A percentile compares a stretch with the other conserved stretches of the same genome.
Evolutionary conservation across 1,140 invertebrate species (phyloP).

Genomic region (Eriosoma lanigerum): DNA sequence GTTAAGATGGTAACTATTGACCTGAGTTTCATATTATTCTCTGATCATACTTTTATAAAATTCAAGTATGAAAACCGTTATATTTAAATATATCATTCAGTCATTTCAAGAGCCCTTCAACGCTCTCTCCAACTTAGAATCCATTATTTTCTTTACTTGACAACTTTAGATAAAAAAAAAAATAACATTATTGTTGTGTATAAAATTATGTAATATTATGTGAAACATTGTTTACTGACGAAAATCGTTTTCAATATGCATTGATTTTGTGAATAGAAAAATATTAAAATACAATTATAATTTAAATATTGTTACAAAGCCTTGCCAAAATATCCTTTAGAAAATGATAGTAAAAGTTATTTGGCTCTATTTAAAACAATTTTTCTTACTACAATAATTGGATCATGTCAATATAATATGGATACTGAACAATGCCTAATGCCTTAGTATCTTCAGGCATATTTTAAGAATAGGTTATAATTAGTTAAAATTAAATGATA

Average conservation of each 20-base stretch:
- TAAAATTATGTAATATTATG: neutral
- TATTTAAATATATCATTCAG: constrained; percentile 21
- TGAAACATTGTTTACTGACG: neutral
- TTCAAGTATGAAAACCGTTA: neutral
- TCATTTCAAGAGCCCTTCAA: neutral
- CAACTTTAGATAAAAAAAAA: neutral
- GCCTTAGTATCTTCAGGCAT: no score
- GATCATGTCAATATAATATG: no score
- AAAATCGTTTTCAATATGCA: neutral
- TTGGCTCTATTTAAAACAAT: neutral
- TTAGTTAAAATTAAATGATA: no score
- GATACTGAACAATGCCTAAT: no score
- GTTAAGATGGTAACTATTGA: neutral
- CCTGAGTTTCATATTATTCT: constrained; percentile 10
- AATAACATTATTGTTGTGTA: neutral
- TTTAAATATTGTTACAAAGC: neutral
- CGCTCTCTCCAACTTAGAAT: neutral
- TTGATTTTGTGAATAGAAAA: neutral
- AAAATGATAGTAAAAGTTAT: constrained; percentile 21
- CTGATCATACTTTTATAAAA: constrained; percentile 27
- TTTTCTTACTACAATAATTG: neutral
- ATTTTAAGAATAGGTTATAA: no score
- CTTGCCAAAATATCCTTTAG: no score
- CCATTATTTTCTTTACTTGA: neutral
- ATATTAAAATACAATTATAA: constrained; percentile 11